Percentiles rank a stretch among this genome's conserved stretches.
Evolutionary conservation across 2,888 invertebrate species (phyloP).

Genomic region (Heteromyza rotundicornis): DNA sequence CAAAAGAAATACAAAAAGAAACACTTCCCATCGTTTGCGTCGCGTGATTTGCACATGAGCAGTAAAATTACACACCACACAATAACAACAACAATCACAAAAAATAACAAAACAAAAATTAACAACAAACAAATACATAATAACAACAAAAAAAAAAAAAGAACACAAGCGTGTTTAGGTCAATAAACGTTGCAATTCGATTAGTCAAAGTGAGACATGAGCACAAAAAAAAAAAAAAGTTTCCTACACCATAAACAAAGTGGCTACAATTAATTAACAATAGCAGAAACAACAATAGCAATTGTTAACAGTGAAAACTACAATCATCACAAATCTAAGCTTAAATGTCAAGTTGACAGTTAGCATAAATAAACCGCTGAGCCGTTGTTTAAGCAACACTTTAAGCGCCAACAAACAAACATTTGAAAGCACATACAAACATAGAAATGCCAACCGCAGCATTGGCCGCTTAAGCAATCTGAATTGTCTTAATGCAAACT

Average conservation of each 20-base stretch:
- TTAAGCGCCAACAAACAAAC: no score
- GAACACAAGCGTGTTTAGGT: constrained; percentile 28
- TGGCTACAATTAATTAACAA: not conserved
- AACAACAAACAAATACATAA: constrained; percentile 18
- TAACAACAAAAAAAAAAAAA: constrained; percentile 9
- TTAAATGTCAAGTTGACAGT: not conserved
- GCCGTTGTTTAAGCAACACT: not conserved
- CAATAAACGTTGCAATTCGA: constrained; percentile 42
- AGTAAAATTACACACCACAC: constrained; percentile 1
- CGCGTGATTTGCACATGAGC: constrained; percentile 40
- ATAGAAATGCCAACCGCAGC: no score
- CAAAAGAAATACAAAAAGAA: not conserved
- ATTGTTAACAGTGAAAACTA: constrained; percentile 8
- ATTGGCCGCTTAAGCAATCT: no score
- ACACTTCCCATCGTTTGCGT: constrained; percentile 13
- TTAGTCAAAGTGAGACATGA: not conserved
- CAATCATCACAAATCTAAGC: not conserved
- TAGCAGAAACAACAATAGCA: constrained; percentile 7
- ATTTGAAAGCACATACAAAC: no score
- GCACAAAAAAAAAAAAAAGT: not conserved
- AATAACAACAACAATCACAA: constrained; percentile 16
- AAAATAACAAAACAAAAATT: no score
- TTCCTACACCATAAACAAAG: not conserved
- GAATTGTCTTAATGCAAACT: no score
- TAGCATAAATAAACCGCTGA: not conserved